Percentiles rank a stretch among this genome's conserved stretches.
These are phyloP conservation scores for Helicoverpa zea DNA, from an alignment of 1,140 invertebrate genomes.

Conservation along the genomic window DNA sequence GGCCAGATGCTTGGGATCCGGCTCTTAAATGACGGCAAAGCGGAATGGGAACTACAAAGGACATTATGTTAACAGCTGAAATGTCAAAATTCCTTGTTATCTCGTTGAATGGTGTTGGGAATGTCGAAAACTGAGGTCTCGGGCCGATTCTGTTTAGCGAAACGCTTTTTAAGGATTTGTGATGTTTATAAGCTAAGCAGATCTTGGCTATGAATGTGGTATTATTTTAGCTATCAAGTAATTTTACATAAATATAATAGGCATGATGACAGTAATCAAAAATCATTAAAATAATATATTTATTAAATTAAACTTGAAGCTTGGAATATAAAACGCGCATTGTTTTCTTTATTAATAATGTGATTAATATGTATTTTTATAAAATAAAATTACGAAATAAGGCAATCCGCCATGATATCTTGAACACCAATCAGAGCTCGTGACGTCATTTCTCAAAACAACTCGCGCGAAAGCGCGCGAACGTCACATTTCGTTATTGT, in stretches of 20 bases:
- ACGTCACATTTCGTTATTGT: too few relatives aligned
- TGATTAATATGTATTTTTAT: too few relatives aligned
- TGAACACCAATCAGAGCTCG: too few relatives aligned
- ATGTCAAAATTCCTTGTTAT: constrained; percentile 58
- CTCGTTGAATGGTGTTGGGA: constrained; percentile 56
- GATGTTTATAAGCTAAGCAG: not conserved
- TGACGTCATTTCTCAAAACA: too few relatives aligned
- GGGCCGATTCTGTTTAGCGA: not conserved
- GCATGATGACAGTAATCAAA: too few relatives aligned
- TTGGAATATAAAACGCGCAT: too few relatives aligned
- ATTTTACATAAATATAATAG: not conserved
- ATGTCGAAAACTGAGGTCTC: constrained; percentile 52
- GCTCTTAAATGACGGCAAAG: constrained; percentile 35
- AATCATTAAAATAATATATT: too few relatives aligned
- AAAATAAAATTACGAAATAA: too few relatives aligned
- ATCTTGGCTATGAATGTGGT: not conserved
- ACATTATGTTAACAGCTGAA: constrained; percentile 53
- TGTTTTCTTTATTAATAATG: too few relatives aligned
- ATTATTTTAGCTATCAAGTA: not conserved
- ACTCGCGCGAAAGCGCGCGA: too few relatives aligned
- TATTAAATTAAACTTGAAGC: too few relatives aligned
- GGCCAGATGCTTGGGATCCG: constrained; percentile 46
- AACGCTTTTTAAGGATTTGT: not conserved
- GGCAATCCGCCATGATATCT: too few relatives aligned
- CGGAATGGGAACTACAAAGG: constrained; percentile 46